Percentiles rank a stretch among this genome's conserved stretches.
Evolutionary conservation across 2,113 vertebrate genomes (phyloP).

Genomic region (Oryzias celebensis): DNA sequence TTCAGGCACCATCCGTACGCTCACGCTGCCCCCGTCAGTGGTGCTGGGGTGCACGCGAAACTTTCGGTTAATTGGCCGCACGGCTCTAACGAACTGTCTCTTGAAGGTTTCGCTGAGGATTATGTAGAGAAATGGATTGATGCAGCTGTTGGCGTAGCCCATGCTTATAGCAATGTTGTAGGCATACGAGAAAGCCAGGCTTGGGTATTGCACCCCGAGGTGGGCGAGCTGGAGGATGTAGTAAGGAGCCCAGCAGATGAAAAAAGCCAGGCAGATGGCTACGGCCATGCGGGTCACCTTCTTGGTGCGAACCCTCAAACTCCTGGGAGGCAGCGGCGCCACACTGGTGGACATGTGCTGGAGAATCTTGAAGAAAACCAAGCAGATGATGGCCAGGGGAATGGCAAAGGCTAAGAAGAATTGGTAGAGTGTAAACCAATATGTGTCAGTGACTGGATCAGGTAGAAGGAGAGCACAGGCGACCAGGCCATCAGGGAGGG

Average conservation of each 20-base stretch:
- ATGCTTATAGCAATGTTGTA: conserved; percentile 79
- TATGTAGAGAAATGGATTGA: conserved; percentile 79
- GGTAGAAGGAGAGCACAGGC: conserved; percentile 85
- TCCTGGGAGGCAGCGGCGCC: conserved; percentile 80
- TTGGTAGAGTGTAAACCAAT: conserved; percentile 89
- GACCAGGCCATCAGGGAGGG: conserved; percentile 76
- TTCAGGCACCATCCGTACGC: conserved; percentile 75
- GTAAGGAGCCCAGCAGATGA: conserved; percentile 85
- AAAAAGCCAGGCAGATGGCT: conserved; percentile 85
- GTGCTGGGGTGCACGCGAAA: conserved; percentile 63
- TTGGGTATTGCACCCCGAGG: conserved; percentile 71
- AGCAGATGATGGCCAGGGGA: conserved; percentile 80
- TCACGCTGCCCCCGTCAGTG: conserved; percentile 61
- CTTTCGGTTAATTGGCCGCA: conserved; percentile 51
- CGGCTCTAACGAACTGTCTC: conserved; percentile 59
- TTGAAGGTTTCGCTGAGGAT: conserved; percentile 76
- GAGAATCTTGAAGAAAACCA: conserved; percentile 85
- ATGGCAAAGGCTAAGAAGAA: conserved; percentile 85
- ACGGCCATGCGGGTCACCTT: conserved; percentile 87
- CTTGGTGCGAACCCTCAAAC: conserved; percentile 76
- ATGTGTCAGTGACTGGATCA: conserved; percentile 77
- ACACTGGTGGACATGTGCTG: conserved; percentile 84
- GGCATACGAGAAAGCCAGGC: conserved; percentile 65
- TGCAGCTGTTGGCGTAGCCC: conserved; percentile 80
- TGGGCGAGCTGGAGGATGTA: conserved; percentile 78